A percentile compares a stretch with the other conserved stretches of the same genome.
These are phyloP conservation scores for Cyprinodon brontotheroides DNA, from an alignment of 2,113 vertebrate species.

Conservation along the genomic window DNA sequence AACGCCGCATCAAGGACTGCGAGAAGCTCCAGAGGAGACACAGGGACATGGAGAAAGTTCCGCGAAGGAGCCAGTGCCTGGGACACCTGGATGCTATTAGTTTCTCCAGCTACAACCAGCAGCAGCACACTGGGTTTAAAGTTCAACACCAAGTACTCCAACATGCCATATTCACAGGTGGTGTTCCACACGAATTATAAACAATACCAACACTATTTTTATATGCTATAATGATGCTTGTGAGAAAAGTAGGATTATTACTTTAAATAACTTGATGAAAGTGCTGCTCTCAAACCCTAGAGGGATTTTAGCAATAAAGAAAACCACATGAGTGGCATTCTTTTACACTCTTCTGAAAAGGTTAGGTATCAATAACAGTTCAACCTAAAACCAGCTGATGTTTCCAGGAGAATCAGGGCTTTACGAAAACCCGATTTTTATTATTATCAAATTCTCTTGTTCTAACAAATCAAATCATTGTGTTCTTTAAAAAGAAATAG, in stretches of 20 bases:
- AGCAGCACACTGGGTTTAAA: constrained; percentile 88
- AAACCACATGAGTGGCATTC: too few relatives aligned
- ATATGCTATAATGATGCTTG: background rate
- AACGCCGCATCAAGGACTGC: constrained; percentile 90
- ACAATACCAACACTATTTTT: background rate
- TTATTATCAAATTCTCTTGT: too few relatives aligned
- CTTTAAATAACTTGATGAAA: background rate
- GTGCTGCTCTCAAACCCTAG: background rate
- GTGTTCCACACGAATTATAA: background rate
- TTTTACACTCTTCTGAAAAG: background rate
- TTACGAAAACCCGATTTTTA: too few relatives aligned
- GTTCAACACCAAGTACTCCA: constrained; percentile 85
- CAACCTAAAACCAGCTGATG: too few relatives aligned
- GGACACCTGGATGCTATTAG: constrained; percentile 87
- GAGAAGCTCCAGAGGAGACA: constrained; percentile 91
- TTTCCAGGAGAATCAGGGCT: background rate
- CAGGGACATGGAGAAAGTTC: constrained; percentile 91
- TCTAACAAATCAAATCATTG: too few relatives aligned
- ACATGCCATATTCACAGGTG: constrained; percentile 92
- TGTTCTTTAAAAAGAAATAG: too few relatives aligned
- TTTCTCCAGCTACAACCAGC: constrained; percentile 89
- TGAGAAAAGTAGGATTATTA: background rate
- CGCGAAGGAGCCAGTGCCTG: constrained; percentile 86
- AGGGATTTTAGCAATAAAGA: background rate
- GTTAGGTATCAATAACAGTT: background rate